phyloP scores from a whole-genome alignment of 2,113 vertebrate genomes.

The Callaeas wilsoni region DNA sequence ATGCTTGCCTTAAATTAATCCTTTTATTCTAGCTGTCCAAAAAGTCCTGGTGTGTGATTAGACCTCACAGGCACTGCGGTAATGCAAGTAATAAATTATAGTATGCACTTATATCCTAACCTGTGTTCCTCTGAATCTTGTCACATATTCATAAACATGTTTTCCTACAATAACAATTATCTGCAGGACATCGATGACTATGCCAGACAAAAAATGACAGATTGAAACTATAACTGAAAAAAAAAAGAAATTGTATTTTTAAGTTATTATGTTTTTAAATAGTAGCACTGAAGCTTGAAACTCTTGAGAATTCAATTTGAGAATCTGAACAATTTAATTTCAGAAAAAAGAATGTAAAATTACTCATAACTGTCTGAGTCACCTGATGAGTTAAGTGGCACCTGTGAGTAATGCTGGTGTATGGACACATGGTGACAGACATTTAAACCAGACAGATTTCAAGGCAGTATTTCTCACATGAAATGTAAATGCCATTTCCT shows the following conservation, averaged over 20 bases:
- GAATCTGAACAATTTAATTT: neutral
- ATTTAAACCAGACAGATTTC: constrained; percentile 18
- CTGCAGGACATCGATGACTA: neutral
- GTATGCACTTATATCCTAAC: neutral
- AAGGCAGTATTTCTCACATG: neutral
- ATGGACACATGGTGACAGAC: neutral
- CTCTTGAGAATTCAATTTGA: neutral
- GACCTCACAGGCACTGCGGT: neutral
- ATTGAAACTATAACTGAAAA: neutral
- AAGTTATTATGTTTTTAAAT: neutral
- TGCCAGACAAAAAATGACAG: neutral
- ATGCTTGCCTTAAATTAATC: neutral
- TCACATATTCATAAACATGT: neutral
- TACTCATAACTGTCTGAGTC: neutral
- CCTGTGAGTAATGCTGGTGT: neutral
- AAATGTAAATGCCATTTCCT: neutral
- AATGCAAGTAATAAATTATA: neutral
- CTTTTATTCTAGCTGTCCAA: neutral
- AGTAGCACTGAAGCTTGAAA: neutral
- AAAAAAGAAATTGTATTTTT: neutral
- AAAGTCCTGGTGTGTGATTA: neutral
- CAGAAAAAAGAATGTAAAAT: neutral
- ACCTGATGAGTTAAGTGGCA: neutral
- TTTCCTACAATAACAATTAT: neutral
- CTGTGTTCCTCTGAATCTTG: neutral